phyloP scores from a whole-genome alignment of 2,888 invertebrate genomes.

The Pristionchus entomophagus region DNA sequence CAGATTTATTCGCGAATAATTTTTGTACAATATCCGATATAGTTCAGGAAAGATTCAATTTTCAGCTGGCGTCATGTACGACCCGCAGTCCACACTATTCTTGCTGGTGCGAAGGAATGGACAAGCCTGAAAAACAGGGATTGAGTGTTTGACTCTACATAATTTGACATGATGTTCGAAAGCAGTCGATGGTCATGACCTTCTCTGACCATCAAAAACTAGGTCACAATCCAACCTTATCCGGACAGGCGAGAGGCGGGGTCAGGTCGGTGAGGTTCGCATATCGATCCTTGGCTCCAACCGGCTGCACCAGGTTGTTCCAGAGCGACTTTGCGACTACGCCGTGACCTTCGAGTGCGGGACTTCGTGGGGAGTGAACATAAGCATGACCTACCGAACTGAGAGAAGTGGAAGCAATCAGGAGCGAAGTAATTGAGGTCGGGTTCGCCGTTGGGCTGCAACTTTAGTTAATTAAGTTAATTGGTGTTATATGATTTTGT shows the following conservation, averaged over 20 bases:
- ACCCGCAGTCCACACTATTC: constrained; percentile 52
- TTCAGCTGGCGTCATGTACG: too few species aligned
- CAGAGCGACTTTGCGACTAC: constrained; percentile 60
- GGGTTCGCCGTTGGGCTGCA: constrained; percentile 57
- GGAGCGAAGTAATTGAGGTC: constrained; percentile 67
- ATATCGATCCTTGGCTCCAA: constrained; percentile 43
- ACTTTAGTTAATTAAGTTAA: background rate
- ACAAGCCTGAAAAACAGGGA: constrained; percentile 47
- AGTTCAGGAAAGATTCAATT: too few species aligned
- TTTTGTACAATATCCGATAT: too few species aligned
- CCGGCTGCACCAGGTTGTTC: constrained; percentile 54
- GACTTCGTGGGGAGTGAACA: too few species aligned
- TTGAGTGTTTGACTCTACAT: background rate
- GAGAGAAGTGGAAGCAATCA: constrained; percentile 68
- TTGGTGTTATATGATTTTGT: background rate
- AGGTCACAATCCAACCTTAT: too few species aligned
- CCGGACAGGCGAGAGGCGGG: constrained; percentile 52
- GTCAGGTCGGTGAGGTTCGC: constrained; percentile 53
- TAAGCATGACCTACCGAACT: background rate
- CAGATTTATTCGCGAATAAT: too few species aligned
- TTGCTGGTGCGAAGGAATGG: constrained; percentile 63
- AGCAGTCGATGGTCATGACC: too few species aligned
- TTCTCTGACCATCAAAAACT: too few species aligned
- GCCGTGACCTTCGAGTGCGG: constrained; percentile 62
- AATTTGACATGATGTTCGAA: too few species aligned